Evolutionary conservation across 2,888 invertebrate genomes (phyloP), one percentile per base, ranked within the genome.

Genomic region (Ormyrus rosae): DNA sequence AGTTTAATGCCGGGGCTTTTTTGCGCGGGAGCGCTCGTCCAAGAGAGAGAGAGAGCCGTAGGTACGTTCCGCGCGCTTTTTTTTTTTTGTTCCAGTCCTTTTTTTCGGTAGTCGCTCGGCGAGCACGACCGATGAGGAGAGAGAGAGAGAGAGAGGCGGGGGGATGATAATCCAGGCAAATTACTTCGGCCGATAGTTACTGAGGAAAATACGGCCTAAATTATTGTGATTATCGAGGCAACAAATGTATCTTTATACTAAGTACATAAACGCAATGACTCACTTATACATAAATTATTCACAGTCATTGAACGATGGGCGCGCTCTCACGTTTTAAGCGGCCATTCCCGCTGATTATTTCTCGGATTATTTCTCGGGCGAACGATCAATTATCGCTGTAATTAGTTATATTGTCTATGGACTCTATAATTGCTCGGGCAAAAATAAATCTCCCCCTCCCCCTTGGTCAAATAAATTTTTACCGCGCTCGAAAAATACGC

Each of bases 1-100:
- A 77, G 68, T 60, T 81, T 73, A 69, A 77, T 77, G 69, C 71
- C 63, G 6, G 61, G 68, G 45, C 51, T 80, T 65, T 80, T 67
- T 61, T 48, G 7, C 56, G 56, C 13, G 11, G 19, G 3, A 13
- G 10, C 19, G n/a, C 48, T 72, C 60, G 56, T 4, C 34, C 34
- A 0, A 34, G 34, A 34, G 34, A 34, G 34, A 34, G 34, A 34
- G 34, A 34, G 34, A 34, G 3, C 4, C 34, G 34, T 34, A 34
- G 1, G 34, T 34, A 34, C 34, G 34, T 4, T 34, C 34, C 34
- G 34, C 34, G 34, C n/a, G 10, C 55, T 67, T 76, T 69, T 64
- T 51, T 19, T 55, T 13, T 61, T 56, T n/a, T n/a, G 9, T 34
- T 13, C 45, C n/a, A 48, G 46, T 48, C 8, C 13, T 2, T 10